Conservation (phyloP, 2,888 invertebrate species). For the Tenthredo mesomela region DNA sequence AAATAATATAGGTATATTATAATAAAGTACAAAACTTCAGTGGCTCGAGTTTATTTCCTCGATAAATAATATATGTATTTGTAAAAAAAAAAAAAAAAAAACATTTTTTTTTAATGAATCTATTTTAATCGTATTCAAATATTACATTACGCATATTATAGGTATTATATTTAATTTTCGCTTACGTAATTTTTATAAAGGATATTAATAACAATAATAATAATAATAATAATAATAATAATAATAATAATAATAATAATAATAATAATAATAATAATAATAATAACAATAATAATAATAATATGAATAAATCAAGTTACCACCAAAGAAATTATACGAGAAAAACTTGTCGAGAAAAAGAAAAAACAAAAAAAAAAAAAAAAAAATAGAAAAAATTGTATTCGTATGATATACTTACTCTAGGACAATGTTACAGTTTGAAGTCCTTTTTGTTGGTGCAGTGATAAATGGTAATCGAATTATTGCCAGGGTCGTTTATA, state of each 20-base stretch:
- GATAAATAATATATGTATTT: constrained; percentile 2
- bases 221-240: too few species aligned
- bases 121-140: not conserved
- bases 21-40: constrained; percentile 15
- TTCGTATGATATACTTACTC: not conserved
- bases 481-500: not conserved
- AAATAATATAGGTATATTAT: not conserved
- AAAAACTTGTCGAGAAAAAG: not conserved
- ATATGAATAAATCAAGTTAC: not conserved
- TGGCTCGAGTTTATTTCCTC: constrained; percentile 1
- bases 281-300: too few species aligned
- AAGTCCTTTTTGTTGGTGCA: constrained; percentile 32
- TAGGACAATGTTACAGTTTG: constrained; percentile 30
- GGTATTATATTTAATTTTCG: not conserved
- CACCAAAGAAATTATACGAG: not conserved
- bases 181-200: not conserved
- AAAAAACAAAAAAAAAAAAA: not conserved
- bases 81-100: too few species aligned
- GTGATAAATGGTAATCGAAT: not conserved
- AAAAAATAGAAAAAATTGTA: not conserved
- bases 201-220: not conserved
- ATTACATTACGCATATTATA: not conserved
- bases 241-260: too few species aligned
- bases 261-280: too few species aligned
- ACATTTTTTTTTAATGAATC: constrained; percentile 1